Base-by-base conservation (phyloP, 2,113 vertebrate genomes). In the Fukomys damarensis region DNA sequence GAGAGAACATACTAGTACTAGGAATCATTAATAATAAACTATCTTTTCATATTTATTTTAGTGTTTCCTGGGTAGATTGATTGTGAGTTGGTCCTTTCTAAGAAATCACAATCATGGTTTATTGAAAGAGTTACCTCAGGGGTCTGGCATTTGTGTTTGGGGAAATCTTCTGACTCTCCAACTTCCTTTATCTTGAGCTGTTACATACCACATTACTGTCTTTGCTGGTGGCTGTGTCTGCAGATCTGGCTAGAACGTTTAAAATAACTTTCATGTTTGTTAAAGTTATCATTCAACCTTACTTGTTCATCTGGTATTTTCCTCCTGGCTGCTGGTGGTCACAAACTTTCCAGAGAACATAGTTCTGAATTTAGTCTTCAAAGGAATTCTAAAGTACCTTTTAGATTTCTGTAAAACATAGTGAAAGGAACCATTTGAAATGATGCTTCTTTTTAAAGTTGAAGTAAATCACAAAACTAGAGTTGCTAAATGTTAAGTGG, bases 181-280 rank as follows among this genome's bases (percentile, higher is more conserved):
- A 91, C 56, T 77, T 91, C 30, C n/a, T 98, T 86, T 98, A 98
- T 98, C 98, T 97, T 14, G 19, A 97, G 86, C 0, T 96, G 81
- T 85, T 96, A 70, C 85, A 95, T 81, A 91, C 72, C 58, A 72
- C 83, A 97, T 93, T 91, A 49, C 90, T 96, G 32, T 95, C 87
- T 86, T 14, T 86, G 86, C 77, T 97, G 98, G 89, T 96, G 95
- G 87, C 26, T 98, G 81, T 97, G 96, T 97, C 96, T 95, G 76
- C 88, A 95, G 81, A 95, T 95, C 94, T 91, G 97, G 96, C 49
- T 96, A 95, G 80, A 95, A 92, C 16, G 38, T 30, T 89, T 61
- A 90, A 97, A 98, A 96, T 38, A 77, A 49, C 4, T 30, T 90
- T 83, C 84, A 70, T 97, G 65, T 97, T 98, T 98, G 93, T 96